Evolutionary conservation across 1,140 invertebrate species (phyloP), one percentile per base, ranked within the genome.

Genomic region (Belonocnema kinseyi): DNA sequence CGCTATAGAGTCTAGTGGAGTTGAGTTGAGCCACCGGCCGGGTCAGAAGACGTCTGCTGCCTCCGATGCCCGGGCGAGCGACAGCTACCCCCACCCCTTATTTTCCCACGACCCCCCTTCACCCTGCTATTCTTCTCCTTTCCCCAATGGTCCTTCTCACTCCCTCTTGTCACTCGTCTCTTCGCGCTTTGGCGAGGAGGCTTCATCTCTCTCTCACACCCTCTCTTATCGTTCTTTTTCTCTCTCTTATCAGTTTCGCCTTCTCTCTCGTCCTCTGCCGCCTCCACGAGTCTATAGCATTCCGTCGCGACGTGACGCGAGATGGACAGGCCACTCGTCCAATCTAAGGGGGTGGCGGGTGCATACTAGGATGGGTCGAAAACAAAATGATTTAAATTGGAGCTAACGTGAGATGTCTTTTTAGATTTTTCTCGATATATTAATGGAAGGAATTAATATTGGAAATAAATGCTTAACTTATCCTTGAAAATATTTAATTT

Each of bases 31-130:
- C 86, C 86, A 89, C 86, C 88, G 88, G 89, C 89, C 90, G 90
- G 90, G 90, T 91, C 90, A 91, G 89, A 91, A 91, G 90, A 91
- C 89, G 89, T 91, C 90, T 91, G 90, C 88, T 89, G 89, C 80
- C 80, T 74, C 80, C 82, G 77, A 85, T 85, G 84, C 90, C 90
- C 90, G 90, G 90, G 90, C 90, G 88, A 91, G 90, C 90, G 89
- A 91, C 90, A 91, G 90, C 90, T 89, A 89, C 83, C 85, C 87
- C 87, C 88, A 82, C 85, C 85, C 80, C 82, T 81, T 82, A 82
- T 86, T 85, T 85, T 85, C 84, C 79, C 80, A 80, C 81, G 77
- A 81, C 80, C 83, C 73, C 78, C 77, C 75, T 72, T 73, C 74
- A 70, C 73, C 80, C 78, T 70, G 58, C 71, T 81, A 79, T 80